A percentile compares a stretch with the other conserved stretches of the same genome.
Evolutionary conservation across 2,113 vertebrate genomes (phyloP).

Genomic region (Xyliphius kryptos): DNA sequence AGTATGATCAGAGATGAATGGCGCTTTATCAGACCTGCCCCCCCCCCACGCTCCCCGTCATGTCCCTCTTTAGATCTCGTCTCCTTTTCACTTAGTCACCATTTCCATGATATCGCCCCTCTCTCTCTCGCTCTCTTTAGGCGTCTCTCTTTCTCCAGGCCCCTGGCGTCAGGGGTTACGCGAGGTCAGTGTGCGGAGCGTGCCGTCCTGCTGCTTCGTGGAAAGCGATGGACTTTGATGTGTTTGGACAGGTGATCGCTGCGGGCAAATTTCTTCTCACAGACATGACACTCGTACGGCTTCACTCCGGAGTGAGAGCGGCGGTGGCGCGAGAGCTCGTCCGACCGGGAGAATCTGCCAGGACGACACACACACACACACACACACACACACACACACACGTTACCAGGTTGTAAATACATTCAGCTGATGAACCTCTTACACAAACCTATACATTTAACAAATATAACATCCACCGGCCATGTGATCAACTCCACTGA

Average conservation of each 20-base stretch:
- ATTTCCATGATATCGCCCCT: no score
- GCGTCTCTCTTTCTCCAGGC: neutral
- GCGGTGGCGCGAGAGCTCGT: conserved; percentile 90
- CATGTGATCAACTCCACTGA: no score
- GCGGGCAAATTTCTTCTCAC: conserved; percentile 96
- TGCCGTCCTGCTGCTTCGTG: conserved; percentile 82
- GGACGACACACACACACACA: conserved; percentile 30
- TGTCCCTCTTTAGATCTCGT: neutral
- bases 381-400: conserved; percentile 14
- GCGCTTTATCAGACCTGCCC: conserved; percentile 37
- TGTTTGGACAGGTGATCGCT: conserved; percentile 99
- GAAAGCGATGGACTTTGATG: conserved; percentile 97
- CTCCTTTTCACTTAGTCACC: neutral
- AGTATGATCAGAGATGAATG: conserved; percentile 57
- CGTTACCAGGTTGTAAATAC: neutral
- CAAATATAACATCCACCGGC: no score
- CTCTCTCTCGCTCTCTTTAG: neutral
- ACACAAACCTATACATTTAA: conserved; percentile 10
- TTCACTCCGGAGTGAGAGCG: conserved; percentile 97
- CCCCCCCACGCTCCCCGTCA: neutral
- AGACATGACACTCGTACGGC: conserved; percentile 92
- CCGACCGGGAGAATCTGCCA: conserved; percentile 89
- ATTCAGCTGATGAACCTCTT: neutral
- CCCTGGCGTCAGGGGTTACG: conserved; percentile 30
- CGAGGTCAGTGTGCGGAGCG: conserved; percentile 80